Conservation (phyloP, 2,113 vertebrate species). For the Mirza zaza region DNA sequence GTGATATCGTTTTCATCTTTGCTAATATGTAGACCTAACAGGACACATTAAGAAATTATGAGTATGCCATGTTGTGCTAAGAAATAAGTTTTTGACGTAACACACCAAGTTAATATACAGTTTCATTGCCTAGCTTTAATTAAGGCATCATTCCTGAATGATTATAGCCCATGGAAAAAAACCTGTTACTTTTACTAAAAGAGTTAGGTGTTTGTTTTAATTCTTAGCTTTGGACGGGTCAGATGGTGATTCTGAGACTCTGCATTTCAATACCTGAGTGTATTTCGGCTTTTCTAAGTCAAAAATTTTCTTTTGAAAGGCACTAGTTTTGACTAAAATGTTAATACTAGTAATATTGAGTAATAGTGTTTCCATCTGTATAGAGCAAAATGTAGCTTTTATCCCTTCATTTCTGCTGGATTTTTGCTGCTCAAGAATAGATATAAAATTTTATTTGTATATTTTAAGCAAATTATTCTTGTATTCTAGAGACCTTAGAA, state of each 20-base stretch:
- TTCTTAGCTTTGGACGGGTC: slow-evolving; percentile 30
- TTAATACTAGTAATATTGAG: neutral
- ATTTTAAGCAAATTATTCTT: slow-evolving; percentile 51
- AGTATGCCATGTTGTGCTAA: slow-evolving; percentile 55
- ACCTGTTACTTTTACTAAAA: slow-evolving; percentile 45
- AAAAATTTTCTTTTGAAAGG: slow-evolving; percentile 17
- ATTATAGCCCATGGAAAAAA: slow-evolving; percentile 65
- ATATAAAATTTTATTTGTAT: slow-evolving; percentile 46
- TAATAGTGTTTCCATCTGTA: neutral
- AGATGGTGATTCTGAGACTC: slow-evolving; percentile 37
- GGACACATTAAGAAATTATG: slow-evolving; percentile 71
- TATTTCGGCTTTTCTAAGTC: slow-evolving; percentile 26
- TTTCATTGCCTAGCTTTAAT: slow-evolving; percentile 77
- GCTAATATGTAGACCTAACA: slow-evolving; percentile 65
- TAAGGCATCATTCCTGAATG: slow-evolving; percentile 44
- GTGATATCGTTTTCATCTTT: slow-evolving; percentile 69
- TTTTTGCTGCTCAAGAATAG: slow-evolving; percentile 42
- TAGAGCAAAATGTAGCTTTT: slow-evolving; percentile 7
- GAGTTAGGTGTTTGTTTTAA: slow-evolving; percentile 25
- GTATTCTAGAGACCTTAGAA: neutral
- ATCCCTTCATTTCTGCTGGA: neutral
- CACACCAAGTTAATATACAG: slow-evolving; percentile 66
- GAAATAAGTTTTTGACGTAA: slow-evolving; percentile 61
- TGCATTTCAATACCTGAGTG: neutral
- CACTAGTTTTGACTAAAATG: neutral